Evolutionary conservation across 2,113 vertebrate species (phyloP).

Genomic region (Corythoichthys intestinalis): DNA sequence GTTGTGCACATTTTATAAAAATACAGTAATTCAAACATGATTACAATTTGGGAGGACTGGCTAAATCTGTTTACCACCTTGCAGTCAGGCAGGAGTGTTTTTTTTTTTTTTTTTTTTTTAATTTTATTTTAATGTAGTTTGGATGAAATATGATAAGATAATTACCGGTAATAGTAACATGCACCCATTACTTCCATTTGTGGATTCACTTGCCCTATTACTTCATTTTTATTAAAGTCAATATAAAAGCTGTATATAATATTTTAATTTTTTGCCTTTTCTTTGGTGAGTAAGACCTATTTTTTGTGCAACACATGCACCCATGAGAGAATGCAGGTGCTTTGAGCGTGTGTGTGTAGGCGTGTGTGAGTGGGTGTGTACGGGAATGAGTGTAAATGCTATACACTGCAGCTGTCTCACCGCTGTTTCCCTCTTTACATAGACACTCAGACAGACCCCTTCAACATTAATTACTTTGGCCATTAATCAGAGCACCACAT

Average conservation of each 20-base stretch:
- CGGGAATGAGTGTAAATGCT: constrained; percentile 16
- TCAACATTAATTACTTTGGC: constrained; percentile 76
- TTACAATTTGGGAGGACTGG: background rate
- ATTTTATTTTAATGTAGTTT: background rate
- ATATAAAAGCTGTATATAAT: background rate
- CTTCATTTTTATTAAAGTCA: background rate
- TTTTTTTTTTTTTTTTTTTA: background rate
- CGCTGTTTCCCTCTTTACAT: constrained; percentile 53
- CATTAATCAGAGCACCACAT: constrained; percentile 76
- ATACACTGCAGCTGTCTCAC: constrained; percentile 58
- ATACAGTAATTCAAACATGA: background rate
- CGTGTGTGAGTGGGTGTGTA: background rate
- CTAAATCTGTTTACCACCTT: constrained; percentile 18
- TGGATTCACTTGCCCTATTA: background rate
- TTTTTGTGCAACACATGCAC: constrained; percentile 32
- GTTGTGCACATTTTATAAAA: background rate
- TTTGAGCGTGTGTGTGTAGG: constrained; percentile 7
- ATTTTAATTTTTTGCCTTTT: background rate
- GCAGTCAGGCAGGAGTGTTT: constrained; percentile 2
- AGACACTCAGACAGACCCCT: constrained; percentile 69
- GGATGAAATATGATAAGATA: background rate
- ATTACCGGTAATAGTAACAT: background rate
- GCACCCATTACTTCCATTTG: background rate
- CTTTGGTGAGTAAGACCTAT: constrained; percentile 9
- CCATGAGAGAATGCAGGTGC: constrained; percentile 47